Evolutionary conservation across 2,113 vertebrate species (phyloP).

Genomic region (Prietella phreatophila): DNA sequence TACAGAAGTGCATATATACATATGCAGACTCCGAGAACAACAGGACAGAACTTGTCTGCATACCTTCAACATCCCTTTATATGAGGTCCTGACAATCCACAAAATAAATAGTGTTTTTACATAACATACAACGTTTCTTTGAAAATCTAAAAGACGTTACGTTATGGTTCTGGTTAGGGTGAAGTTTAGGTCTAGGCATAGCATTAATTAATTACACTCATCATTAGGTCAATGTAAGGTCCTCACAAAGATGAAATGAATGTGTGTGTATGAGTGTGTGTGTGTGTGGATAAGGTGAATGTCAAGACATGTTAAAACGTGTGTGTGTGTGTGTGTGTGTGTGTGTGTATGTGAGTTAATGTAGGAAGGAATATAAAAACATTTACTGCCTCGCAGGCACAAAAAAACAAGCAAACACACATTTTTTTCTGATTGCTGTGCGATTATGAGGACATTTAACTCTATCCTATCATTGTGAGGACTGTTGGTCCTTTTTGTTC

Average conservation of each 20-base stretch:
- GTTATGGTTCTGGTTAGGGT: neutral
- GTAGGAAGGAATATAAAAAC: neutral
- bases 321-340: neutral
- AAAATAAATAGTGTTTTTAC: neutral
- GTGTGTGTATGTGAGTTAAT: neutral
- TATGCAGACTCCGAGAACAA: neutral
- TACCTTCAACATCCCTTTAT: neutral
- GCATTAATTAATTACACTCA: neutral
- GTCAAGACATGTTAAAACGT: neutral
- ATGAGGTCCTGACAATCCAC: neutral
- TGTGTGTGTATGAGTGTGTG: neutral
- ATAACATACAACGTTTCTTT: neutral
- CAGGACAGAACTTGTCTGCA: constrained; percentile 14
- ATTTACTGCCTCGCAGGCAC: neutral
- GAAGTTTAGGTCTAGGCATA: neutral
- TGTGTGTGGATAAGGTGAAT: neutral
- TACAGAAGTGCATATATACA: neutral
- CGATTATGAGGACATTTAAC: neutral
- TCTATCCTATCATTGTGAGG: neutral
- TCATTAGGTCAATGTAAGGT: neutral
- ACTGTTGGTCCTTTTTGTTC: neutral
- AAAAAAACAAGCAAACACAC: constrained; percentile 2
- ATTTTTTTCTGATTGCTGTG: neutral
- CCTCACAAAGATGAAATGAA: neutral
- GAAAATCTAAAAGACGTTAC: neutral